phyloP scores from a whole-genome alignment of 2,888 invertebrate genomes.

The Drosophila pseudotalamancana region DNA sequence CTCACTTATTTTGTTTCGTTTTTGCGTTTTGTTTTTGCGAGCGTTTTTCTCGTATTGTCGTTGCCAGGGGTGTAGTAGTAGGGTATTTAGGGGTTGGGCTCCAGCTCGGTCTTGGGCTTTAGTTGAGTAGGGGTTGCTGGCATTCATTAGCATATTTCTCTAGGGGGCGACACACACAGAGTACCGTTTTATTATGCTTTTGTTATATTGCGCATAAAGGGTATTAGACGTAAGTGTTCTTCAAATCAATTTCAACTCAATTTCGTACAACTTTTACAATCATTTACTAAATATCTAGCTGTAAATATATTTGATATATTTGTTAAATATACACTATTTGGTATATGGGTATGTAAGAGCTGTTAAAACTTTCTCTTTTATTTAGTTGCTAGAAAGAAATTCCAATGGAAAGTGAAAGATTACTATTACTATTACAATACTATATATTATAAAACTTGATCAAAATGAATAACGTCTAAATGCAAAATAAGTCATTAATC shows the following conservation, averaged over 20 bases:
- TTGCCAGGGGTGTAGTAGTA: background rate
- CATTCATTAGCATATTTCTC: conserved; percentile 78
- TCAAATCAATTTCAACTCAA: conserved; percentile 59
- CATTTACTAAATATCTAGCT: background rate
- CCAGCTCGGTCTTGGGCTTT: background rate
- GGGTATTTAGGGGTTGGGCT: conserved; percentile 3
- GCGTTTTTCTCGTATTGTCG: conserved; percentile 62
- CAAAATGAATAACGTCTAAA: too few species aligned
- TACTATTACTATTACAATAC: too few species aligned
- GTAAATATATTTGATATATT: too few species aligned
- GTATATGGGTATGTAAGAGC: too few species aligned
- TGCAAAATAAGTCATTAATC: too few species aligned
- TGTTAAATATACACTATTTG: too few species aligned
- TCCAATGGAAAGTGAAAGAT: too few species aligned
- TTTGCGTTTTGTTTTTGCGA: conserved; percentile 54
- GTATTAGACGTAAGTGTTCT: conserved; percentile 62
- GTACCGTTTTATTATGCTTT: conserved; percentile 68
- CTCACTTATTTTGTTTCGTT: conserved; percentile 70
- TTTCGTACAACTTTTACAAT: conserved; percentile 24
- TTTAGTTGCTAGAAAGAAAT: too few species aligned
- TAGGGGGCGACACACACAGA: conserved; percentile 51
- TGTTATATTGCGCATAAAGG: conserved; percentile 65
- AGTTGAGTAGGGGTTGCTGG: conserved; percentile 23
- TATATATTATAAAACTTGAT: too few species aligned
- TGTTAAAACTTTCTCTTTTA: too few species aligned